phyloP scores from a whole-genome alignment of 2,113 vertebrate species.

The Perca flavescens region DNA sequence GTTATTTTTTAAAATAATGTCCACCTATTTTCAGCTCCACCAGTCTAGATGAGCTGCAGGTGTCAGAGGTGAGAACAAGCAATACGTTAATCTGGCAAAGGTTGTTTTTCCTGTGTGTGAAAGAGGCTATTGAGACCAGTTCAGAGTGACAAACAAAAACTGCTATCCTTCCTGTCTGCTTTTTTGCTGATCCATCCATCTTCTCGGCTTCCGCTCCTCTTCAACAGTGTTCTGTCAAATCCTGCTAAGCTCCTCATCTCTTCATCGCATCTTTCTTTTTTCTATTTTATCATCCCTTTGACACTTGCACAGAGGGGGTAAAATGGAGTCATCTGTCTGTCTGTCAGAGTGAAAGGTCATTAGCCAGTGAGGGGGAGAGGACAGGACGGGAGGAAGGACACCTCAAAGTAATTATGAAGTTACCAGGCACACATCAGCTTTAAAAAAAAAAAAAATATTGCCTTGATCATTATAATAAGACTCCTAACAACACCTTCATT shows the following conservation, averaged over 20 bases:
- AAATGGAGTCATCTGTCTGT: slow-evolving; percentile 81
- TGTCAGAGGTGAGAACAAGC: slow-evolving; percentile 28
- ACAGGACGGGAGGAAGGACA: slow-evolving; percentile 52
- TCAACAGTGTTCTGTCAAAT: slow-evolving; percentile 57
- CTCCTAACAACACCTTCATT: not conserved
- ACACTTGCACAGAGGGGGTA: slow-evolving; percentile 70
- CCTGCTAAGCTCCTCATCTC: slow-evolving; percentile 58
- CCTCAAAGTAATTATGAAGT: slow-evolving; percentile 37
- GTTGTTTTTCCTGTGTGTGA: slow-evolving; percentile 15
- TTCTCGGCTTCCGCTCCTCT: slow-evolving; percentile 14
- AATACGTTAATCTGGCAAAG: not conserved
- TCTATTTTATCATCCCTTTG: slow-evolving; percentile 67
- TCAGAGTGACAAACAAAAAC: slow-evolving; percentile 49
- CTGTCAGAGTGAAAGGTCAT: slow-evolving; percentile 82
- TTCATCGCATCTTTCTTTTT: slow-evolving; percentile 54
- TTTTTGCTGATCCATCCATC: slow-evolving; percentile 48
- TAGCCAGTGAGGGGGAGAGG: slow-evolving; percentile 63
- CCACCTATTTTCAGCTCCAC: not conserved
- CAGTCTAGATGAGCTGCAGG: not conserved
- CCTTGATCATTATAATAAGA: not conserved
- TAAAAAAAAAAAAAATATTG: not conserved
- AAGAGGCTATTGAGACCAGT: slow-evolving; percentile 14
- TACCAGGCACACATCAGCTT: not conserved
- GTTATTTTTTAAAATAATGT: not conserved
- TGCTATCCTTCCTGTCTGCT: slow-evolving; percentile 25